Evolutionary conservation across 2,888 invertebrate species (phyloP).

Genomic region (Chrysotoxum bicinctum): DNA sequence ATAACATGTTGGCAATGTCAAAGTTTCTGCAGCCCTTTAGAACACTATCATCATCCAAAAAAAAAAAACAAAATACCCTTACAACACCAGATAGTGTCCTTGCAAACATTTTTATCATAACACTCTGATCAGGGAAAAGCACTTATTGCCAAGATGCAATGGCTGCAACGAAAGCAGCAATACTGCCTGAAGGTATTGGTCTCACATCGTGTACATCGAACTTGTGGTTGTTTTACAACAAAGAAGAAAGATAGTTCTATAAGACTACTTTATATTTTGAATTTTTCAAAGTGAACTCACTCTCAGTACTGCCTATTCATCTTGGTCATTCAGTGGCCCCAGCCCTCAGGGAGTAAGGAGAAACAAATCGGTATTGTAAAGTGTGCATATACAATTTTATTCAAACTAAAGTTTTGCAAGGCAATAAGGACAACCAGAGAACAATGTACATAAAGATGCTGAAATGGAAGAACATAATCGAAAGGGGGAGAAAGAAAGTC

Average conservation of each 20-base stretch:
- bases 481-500: constrained; percentile 12
- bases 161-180: constrained; percentile 47
- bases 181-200: not conserved
- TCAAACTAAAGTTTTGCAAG: constrained; percentile 54
- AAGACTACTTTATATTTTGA: constrained; percentile 26
- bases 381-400: constrained; percentile 62
- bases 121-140: constrained; percentile 63
- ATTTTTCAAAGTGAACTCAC: constrained; percentile 37
- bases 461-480: not conserved
- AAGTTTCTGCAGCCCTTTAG: not conserved
- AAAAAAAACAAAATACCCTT: not conserved
- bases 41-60: constrained; percentile 34
- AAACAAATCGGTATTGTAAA: constrained; percentile 46
- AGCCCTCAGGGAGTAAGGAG: not conserved
- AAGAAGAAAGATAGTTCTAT: constrained; percentile 7
- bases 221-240: not conserved
- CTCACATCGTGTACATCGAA: not conserved
- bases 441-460: constrained; percentile 7
- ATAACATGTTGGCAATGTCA: constrained; percentile 47
- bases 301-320: constrained; percentile 38
- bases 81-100: constrained; percentile 45
- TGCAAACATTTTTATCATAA: constrained; percentile 53
- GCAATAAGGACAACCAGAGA: constrained; percentile 6
- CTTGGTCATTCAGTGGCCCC: not conserved
- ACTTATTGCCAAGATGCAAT: constrained; percentile 60